Evolutionary conservation across 2,797 vertebrate genomes (phyloP).

Genomic region (Peromyscus nudipes): DNA sequence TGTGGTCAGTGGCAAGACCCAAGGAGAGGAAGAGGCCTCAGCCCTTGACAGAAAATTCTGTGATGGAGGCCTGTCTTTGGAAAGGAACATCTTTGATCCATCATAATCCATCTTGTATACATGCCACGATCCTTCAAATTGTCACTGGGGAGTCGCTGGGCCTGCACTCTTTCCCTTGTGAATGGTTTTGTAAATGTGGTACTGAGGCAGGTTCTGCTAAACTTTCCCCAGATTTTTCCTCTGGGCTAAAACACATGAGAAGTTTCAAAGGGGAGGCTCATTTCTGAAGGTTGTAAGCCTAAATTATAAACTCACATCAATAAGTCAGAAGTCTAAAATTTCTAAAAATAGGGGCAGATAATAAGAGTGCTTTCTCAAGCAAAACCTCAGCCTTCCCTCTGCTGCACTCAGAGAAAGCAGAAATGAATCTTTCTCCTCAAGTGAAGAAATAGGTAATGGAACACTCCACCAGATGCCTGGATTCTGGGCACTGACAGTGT

Average conservation of each 20-base stretch:
- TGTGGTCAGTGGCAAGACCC: background rate
- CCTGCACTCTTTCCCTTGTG: conserved; percentile 35
- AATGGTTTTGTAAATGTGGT: conserved; percentile 46
- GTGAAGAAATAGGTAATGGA: conserved; percentile 78
- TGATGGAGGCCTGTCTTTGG: background rate
- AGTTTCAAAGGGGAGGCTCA: conserved; percentile 76
- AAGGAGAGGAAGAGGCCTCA: background rate
- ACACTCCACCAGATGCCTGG: conserved; percentile 71
- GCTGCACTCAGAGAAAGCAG: conserved; percentile 64
- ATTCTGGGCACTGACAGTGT: conserved; percentile 69
- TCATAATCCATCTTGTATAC: background rate
- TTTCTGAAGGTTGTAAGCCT: conserved; percentile 79
- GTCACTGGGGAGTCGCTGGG: background rate
- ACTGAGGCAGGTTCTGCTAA: conserved; percentile 61
- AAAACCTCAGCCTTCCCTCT: conserved; percentile 67
- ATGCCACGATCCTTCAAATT: background rate
- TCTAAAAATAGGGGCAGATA: conserved; percentile 79
- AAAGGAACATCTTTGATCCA: background rate
- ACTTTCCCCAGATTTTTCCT: conserved; percentile 61
- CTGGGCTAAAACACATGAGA: conserved; percentile 72
- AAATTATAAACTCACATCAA: conserved; percentile 77
- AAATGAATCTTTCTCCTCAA: conserved; percentile 81
- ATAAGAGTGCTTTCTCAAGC: conserved; percentile 79
- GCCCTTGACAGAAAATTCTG: background rate
- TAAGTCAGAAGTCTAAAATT: conserved; percentile 75